These are phyloP conservation scores for Drosophila sp. DNA, from an alignment of 1,140 invertebrate genomes.

Conservation along the genomic window DNA sequence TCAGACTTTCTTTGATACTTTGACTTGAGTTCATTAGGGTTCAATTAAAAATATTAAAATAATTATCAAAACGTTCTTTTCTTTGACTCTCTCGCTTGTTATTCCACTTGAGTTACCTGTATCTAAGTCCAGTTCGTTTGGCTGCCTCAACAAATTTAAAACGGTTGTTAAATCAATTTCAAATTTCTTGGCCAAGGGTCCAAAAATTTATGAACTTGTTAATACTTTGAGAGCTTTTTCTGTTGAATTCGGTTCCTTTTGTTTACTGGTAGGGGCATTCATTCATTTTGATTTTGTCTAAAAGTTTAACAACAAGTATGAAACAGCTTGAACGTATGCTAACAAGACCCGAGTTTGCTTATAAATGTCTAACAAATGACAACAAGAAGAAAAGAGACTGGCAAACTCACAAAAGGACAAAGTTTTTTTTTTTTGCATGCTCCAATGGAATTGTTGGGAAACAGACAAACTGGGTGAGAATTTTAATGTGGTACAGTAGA, in stretches of 20 bases:
- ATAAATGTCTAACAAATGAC: conserved; percentile 81
- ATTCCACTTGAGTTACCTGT: conserved; percentile 35
- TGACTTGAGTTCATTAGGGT: background rate
- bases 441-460: conserved; percentile 27
- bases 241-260: conserved; percentile 48
- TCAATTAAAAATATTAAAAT: conserved; percentile 1
- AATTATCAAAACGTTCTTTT: background rate
- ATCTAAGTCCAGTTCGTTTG: conserved; percentile 7
- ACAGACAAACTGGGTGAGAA: conserved; percentile 46
- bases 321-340: conserved; percentile 53
- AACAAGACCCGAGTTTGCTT: conserved; percentile 72
- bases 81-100: conserved; percentile 9
- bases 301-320: conserved; percentile 57
- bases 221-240: conserved; percentile 73
- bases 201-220: conserved; percentile 57
- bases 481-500: conserved; percentile 41
- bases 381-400: conserved; percentile 31
- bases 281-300: conserved; percentile 73
- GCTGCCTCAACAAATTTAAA: conserved; percentile 26
- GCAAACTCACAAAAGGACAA: conserved; percentile 39
- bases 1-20: background rate
- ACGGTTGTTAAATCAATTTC: conserved; percentile 45
- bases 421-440: conserved; percentile 58
- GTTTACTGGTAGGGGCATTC: conserved; percentile 4
- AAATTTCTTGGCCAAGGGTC: conserved; percentile 12